Evolutionary conservation across 1,140 invertebrate genomes (phyloP).

Genomic region (Pentalonia nigronervosa): DNA sequence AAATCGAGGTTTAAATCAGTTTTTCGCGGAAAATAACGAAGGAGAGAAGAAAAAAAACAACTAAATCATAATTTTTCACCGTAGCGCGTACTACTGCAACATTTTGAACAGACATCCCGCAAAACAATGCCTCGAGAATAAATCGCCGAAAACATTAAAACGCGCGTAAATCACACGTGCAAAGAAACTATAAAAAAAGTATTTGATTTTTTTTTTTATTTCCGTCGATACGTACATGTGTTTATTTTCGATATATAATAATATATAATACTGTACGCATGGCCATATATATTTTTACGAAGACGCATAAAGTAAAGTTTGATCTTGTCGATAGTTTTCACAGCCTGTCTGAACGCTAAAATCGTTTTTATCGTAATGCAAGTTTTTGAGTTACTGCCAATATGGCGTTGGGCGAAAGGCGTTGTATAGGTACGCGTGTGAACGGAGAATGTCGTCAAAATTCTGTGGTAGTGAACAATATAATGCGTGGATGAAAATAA

Average conservation of each 20-base stretch:
- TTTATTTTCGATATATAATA: neutral
- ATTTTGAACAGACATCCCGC: neutral
- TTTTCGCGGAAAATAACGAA: neutral
- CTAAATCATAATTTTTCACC: constrained; percentile 12
- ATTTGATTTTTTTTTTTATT: neutral
- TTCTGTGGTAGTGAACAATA: neutral
- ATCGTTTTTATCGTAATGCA: constrained; percentile 1
- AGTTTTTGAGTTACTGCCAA: constrained; percentile 25
- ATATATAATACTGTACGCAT: neutral
- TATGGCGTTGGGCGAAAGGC: neutral
- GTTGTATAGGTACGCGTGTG: neutral
- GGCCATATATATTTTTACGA: neutral
- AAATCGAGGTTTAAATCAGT: constrained; percentile 20
- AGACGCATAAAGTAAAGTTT: neutral
- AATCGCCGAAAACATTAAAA: neutral
- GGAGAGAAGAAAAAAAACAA: neutral
- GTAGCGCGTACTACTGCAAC: neutral
- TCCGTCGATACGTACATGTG: neutral
- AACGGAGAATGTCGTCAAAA: constrained; percentile 11
- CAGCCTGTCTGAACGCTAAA: neutral
- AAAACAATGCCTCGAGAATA: constrained; percentile 23
- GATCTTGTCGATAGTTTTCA: constrained; percentile 8
- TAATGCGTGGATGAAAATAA: neutral
- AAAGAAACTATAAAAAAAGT: neutral
- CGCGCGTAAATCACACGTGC: neutral